Percentiles rank a stretch among this genome's conserved stretches.
Conservation (phyloP, 2,113 vertebrate genomes). For the Chaetorhynchus papuensis region DNA sequence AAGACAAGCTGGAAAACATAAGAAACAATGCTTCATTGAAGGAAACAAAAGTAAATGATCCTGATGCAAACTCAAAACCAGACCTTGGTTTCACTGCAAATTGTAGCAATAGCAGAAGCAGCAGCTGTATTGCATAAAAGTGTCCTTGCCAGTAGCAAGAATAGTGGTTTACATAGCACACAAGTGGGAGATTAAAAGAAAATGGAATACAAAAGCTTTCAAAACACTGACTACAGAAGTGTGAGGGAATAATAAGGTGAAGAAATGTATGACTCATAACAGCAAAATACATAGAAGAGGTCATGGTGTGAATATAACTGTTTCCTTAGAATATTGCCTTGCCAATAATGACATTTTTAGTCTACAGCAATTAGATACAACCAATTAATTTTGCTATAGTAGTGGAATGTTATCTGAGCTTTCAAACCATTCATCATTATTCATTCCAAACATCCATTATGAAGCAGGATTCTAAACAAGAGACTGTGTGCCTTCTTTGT, state of each 20-base stretch:
- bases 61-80: background rate
- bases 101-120: background rate
- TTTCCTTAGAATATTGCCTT: background rate
- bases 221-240: background rate
- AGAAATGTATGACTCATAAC: background rate
- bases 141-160: slow-evolving; percentile 36
- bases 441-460: background rate
- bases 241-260: background rate
- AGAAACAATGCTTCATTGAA: background rate
- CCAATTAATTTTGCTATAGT: background rate
- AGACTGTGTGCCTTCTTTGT: background rate
- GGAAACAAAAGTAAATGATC: slow-evolving; percentile 1
- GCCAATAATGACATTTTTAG: background rate
- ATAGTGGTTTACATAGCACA: background rate
- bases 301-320: background rate
- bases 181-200: slow-evolving; percentile 17
- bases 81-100: background rate
- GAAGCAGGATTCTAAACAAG: background rate
- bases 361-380: background rate
- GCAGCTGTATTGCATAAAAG: background rate
- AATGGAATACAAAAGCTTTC: background rate
- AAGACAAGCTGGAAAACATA: background rate
- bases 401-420: background rate
- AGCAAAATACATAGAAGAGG: background rate
- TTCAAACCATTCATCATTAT: background rate